These are phyloP conservation scores for Percopsis transmontana DNA, from an alignment of 2,113 vertebrate genomes.

Conservation along the genomic window DNA sequence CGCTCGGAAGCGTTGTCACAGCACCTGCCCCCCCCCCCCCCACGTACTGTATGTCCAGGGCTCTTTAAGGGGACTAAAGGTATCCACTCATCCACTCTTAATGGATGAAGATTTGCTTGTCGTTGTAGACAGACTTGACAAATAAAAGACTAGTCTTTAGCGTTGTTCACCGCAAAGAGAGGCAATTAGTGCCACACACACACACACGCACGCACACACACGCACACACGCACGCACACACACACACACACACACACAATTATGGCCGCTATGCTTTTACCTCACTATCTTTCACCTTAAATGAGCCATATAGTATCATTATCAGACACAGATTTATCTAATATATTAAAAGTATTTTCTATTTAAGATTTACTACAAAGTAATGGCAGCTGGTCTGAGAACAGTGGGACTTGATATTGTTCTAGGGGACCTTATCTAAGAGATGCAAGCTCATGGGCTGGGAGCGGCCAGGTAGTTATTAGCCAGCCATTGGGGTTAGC, in stretches of 20 bases:
- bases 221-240: slow-evolving; percentile 16
- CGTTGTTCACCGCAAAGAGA: background rate
- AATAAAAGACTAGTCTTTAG: slow-evolving; percentile 16
- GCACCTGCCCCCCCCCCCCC: no score
- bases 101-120: slow-evolving; percentile 38
- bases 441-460: slow-evolving; percentile 37
- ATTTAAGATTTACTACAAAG: slow-evolving; percentile 59
- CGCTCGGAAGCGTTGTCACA: no score
- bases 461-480: slow-evolving; percentile 56
- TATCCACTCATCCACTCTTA: slow-evolving; percentile 2
- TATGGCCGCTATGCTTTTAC: slow-evolving; percentile 12
- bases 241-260: slow-evolving; percentile 28
- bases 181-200: background rate
- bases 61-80: no score
- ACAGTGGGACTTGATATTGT: slow-evolving; percentile 39
- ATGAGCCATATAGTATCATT: slow-evolving; percentile 51
- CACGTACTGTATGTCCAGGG: no score
- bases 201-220: background rate
- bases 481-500: slow-evolving; percentile 27
- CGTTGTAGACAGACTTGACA: slow-evolving; percentile 10
- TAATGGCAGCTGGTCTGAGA: slow-evolving; percentile 42
- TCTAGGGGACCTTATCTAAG: slow-evolving; percentile 33
- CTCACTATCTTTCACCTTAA: slow-evolving; percentile 24
- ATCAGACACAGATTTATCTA: background rate
- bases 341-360: background rate